Base-by-base conservation (phyloP, 2,797 vertebrate genomes). In the Cercopithecus hamlyni region DNA sequence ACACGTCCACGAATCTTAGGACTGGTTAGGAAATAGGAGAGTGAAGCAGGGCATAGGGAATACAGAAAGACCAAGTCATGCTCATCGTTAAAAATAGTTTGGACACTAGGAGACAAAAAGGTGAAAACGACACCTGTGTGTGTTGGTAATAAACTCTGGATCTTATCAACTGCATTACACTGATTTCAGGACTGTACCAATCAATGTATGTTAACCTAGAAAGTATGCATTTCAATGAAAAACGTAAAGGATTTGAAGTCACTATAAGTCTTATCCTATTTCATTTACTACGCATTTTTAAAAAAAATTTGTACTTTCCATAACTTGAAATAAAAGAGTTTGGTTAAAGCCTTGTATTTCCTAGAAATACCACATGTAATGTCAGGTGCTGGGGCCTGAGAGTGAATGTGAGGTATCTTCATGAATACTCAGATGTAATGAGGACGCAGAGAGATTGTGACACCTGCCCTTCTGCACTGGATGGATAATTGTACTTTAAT, bases 401-500 rank as follows among this genome's bases (percentile, higher is more conserved):
- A 80, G 2, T 43, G 39, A 17, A 14, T 39, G 7, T 27, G 26
- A 55, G 17, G 24, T 9, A 6, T 41, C 70, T 79, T 14, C 22
- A 1, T 3, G n/a, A 39, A 72, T 19, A 2, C 81, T 64, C 7
- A 10, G 22, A 45, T n/a, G 1, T 10, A 8, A 64, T 15, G 41
- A 50, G 8, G 7, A 33, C 5, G 2, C 26, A 12, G 12, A 70
- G 22, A 48, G 17, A 41, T 82, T 5, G 43, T 36, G n/a, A 30
- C n/a, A 79, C 36, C 52, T 50, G 58, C 64, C 61, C 52, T 91
- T 85, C 79, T 7, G n/a, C 52, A 45, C 73, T 87, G 61, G 76
- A 86, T 90, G 57, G 67, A 81, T 92, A 83, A 89, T 91, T 88
- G 73, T 50, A 45, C 61, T 87, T 87, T 96, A 97, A 93, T 94